Percentiles rank a stretch among this genome's conserved stretches.
Evolutionary conservation across 2,888 invertebrate species (phyloP).

Genomic region (Linnaemya vulpina): DNA sequence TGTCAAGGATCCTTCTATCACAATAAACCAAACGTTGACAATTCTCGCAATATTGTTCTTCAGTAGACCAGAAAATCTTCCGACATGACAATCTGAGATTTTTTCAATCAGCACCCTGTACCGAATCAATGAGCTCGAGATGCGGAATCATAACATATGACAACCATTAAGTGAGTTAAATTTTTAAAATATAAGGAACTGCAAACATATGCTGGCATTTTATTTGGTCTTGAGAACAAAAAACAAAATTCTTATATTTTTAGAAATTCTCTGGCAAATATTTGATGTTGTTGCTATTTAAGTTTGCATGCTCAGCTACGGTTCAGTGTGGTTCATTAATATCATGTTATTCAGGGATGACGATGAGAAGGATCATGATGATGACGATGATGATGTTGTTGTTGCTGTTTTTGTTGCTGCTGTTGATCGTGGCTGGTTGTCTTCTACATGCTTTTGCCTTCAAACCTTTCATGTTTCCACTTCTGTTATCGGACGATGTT

Average conservation of each 20-base stretch:
- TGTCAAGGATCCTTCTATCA: no score
- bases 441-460: constrained; percentile 52
- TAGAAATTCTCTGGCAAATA: constrained; percentile 32
- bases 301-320: constrained; percentile 67
- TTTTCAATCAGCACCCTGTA: constrained; percentile 21
- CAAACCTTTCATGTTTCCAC: constrained; percentile 73
- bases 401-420: background rate
- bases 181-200: constrained; percentile 28
- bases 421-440: constrained; percentile 51
- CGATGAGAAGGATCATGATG: constrained; percentile 33
- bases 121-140: constrained; percentile 7
- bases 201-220: constrained; percentile 60
- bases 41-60: no score
- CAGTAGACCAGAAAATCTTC: no score
- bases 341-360: constrained; percentile 63
- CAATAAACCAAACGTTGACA: no score
- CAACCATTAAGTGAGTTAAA: constrained; percentile 51
- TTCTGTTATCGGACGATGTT: constrained; percentile 71
- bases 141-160: constrained; percentile 63
- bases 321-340: constrained; percentile 64
- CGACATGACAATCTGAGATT: no score
- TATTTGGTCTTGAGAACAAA: constrained; percentile 70
- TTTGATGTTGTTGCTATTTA: constrained; percentile 60
- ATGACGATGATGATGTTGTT: background rate
- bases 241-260: constrained; percentile 21